Percentiles rank a stretch among this genome's conserved stretches.
Conservation (phyloP, 2,113 vertebrate species). For the Haemorhous mexicanus region DNA sequence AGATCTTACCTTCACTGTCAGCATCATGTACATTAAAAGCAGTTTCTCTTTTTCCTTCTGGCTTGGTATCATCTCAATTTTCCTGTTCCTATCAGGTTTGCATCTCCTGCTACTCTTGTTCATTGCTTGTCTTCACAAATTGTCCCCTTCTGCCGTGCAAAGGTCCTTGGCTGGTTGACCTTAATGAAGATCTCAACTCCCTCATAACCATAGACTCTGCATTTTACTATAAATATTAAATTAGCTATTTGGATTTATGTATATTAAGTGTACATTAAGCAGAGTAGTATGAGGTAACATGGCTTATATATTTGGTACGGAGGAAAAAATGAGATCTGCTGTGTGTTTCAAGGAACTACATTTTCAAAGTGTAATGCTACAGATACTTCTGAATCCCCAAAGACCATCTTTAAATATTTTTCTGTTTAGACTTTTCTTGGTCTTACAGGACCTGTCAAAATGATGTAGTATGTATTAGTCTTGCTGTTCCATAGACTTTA, state of each 20-base stretch:
- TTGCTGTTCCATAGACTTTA: neutral
- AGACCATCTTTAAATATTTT: constrained; percentile 7
- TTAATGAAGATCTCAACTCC: neutral
- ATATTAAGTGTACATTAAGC: neutral
- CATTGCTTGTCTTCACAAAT: neutral
- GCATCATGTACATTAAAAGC: neutral
- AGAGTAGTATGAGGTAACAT: neutral
- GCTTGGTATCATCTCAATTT: neutral
- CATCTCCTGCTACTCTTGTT: accelerated
- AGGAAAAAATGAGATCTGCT: neutral
- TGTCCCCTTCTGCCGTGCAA: neutral
- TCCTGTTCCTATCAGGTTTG: neutral
- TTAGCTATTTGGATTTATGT: neutral
- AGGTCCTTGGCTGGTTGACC: neutral
- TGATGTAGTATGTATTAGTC: neutral
- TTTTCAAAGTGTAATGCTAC: neutral
- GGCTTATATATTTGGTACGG: neutral
- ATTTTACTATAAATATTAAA: neutral
- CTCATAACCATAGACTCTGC: neutral
- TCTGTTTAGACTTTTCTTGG: neutral
- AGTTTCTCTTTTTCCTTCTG: neutral
- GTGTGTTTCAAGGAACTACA: neutral
- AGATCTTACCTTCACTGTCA: neutral
- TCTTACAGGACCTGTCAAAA: constrained; percentile 21
- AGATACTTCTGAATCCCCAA: neutral